Base-by-base conservation (phyloP, 1,140 invertebrate genomes). In the Pantala flavescens region DNA sequence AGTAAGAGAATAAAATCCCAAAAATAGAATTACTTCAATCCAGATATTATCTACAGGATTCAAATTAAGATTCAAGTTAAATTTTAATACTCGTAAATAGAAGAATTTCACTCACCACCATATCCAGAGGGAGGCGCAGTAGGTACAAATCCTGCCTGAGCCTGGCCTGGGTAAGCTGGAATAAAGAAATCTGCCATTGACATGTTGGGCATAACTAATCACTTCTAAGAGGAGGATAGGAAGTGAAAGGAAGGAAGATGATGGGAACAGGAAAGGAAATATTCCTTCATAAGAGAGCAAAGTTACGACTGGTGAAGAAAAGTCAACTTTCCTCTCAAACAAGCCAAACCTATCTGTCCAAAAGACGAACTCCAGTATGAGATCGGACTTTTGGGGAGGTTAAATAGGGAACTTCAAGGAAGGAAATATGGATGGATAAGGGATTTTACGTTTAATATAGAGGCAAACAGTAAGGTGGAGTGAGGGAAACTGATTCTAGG, bases 81-180 rank as follows among this genome's bases (percentile, higher is more conserved):
- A 74, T 43, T 63, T 24, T 23, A 14, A 71, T 9, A 10, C n/a
- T 23, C n/a, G 10, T 12, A 24, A 24, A 23, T 71, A 23, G n/a
- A 24, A 71, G 10, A 24, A 9, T 63, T 73, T 76, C 43, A 77
- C 78, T 78, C 79, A 85, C 84, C 84, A 78, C 84, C 84, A 80
- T 85, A 85, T 36, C 84, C 82, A 70, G 83, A 81, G 73, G 84
- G 83, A 75, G 84, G 82, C 70, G 82, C 83, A 72, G 84, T 83
- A 77, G 84, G 84, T 74, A 85, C 84, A 79, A 84, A 85, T 76
- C 84, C 84, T 76, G 84, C 83, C 74, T 84, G 84, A 77, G 84
- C 84, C 78, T 85, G 84, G 70, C 83, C 83, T 75, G 84, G 84
- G 81, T 84, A 85, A 76, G 84, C 84, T 85, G 83, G 74, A 85